phyloP scores from a whole-genome alignment of 2,113 vertebrate species.

The Penelope pileata region DNA sequence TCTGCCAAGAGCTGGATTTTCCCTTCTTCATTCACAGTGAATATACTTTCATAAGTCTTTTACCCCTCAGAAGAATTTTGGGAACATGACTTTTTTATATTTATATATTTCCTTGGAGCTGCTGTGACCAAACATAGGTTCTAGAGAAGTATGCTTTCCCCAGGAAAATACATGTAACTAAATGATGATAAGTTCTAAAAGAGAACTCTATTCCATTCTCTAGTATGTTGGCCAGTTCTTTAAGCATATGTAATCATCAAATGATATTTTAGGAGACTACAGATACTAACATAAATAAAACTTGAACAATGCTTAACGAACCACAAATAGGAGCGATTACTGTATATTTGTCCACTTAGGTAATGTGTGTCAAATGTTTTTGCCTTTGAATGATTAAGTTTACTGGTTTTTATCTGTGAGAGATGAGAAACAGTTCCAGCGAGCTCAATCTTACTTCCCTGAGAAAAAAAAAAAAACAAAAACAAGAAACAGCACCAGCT shows the following conservation, averaged over 20 bases:
- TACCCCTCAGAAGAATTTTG: neutral
- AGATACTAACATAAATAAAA: neutral
- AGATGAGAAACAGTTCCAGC: neutral
- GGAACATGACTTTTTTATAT: neutral
- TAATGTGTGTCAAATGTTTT: neutral
- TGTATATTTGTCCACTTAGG: neutral
- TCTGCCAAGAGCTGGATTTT: neutral
- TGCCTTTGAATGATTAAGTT: neutral
- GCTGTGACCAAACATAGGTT: neutral
- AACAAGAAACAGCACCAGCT: constrained; percentile 37
- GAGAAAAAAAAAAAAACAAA: neutral
- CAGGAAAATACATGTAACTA: neutral
- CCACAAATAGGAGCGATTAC: neutral
- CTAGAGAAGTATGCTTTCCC: neutral
- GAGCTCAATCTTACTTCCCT: constrained; percentile 16
- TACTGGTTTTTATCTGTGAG: neutral
- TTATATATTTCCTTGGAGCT: neutral
- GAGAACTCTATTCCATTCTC: neutral
- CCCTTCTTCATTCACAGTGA: neutral
- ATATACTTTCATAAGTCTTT: neutral
- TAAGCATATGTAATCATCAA: neutral
- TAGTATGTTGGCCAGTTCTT: neutral
- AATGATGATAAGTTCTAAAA: neutral
- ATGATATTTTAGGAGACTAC: neutral
- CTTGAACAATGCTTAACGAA: neutral